Conservation (phyloP, 1,140 invertebrate genomes). For the Arctopsyche grandis region DNA sequence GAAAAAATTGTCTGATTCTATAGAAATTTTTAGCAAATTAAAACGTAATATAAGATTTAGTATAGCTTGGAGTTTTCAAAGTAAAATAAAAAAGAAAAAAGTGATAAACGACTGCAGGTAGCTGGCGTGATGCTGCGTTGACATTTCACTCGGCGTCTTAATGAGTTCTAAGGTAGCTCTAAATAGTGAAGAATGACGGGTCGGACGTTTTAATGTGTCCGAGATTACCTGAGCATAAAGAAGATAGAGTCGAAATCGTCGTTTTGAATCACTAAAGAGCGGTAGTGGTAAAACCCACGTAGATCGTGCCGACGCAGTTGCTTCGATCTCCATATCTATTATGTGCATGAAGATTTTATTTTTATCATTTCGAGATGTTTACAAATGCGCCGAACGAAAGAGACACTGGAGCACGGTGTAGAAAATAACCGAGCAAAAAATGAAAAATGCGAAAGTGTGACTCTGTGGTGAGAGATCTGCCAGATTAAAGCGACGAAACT, state of each 20-base stretch:
- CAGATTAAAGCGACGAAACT: no score
- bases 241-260: background rate
- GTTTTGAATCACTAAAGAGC: background rate
- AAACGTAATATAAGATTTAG: background rate
- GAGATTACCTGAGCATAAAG: conserved; percentile 34
- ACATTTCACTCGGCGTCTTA: conserved; percentile 49
- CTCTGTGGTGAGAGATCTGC: no score
- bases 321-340: no score
- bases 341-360: no score
- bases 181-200: conserved; percentile 32
- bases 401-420: no score
- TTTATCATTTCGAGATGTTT: no score
- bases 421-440: no score
- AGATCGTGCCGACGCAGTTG: no score
- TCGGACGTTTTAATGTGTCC: conserved; percentile 40
- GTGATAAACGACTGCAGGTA: conserved; percentile 43
- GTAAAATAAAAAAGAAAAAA: conserved; percentile 26
- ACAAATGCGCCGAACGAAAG: no score
- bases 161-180: conserved; percentile 32
- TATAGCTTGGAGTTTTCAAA: conserved; percentile 1
- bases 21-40: background rate
- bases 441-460: no score
- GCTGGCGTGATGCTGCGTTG: conserved; percentile 28
- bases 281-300: no score
- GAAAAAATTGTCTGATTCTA: background rate